Evolutionary conservation across 2,113 vertebrate genomes (phyloP), one percentile per base, ranked within the genome.

Genomic region (Falco punctatus): DNA sequence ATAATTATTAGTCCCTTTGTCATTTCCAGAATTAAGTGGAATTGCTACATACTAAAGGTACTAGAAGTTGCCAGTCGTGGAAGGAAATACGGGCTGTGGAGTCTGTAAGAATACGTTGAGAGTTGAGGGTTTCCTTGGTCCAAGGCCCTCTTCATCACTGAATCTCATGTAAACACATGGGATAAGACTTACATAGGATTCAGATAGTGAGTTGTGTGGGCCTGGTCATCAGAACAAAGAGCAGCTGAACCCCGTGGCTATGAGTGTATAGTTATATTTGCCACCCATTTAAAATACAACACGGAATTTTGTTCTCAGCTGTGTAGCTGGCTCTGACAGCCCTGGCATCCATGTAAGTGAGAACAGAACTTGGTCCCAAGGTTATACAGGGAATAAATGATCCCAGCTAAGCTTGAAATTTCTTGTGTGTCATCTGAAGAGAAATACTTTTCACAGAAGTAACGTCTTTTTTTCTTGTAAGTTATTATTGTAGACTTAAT

Each of bases 151-250:
- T 69, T 86, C 51, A n/a, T 87, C 73, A 15, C 42, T 44, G 46
- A 69, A 38, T 73, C 74, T 83, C n/a, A 9, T 38, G 35, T 73
- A 51, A 91, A 54, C 23, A 16, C 15, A 2, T 13, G 28, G n/a
- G 23, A n/a, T 59, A 30, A 21, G 42, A 19, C 24, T 74, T 69
- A 10, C 0, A 2, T 32, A 17, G 44, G 42, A 66, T 72, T 92
- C n/a, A 83, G 16, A 32, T 0, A 0, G 54, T 58, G 67, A 61
- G 46, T 79, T 52, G 7, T 62, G 13, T 0, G 1, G 35, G 26
- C 38, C 62, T 91, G 44, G 61, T 44, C 38, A 14, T 62, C 10
- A 74, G 66, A 88, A 69, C 13, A 70, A 77, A 51, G 19, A 44
- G 6, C 35, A 74, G 16, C n/a, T 79, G 81, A 77, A 65, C 21